A percentile compares a stretch with the other conserved stretches of the same genome.
Evolutionary conservation across 2,888 invertebrate species (phyloP).

Genomic region (Helobdella robusta): DNA sequence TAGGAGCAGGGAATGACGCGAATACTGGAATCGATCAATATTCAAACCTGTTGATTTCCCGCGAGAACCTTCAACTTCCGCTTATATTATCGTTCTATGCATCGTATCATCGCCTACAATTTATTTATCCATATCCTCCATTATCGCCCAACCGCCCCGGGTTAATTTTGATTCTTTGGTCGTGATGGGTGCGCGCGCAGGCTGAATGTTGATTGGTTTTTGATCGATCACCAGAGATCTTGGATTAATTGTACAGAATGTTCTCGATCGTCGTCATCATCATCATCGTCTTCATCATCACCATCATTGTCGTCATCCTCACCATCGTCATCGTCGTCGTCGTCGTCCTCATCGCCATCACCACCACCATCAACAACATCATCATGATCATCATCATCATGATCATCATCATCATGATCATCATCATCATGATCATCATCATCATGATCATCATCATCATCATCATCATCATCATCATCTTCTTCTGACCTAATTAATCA

Average conservation of each 20-base stretch:
- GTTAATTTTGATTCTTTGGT: not conserved
- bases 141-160: not conserved
- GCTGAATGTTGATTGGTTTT: no score
- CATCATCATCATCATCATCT: conserved; percentile 18
- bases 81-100: not conserved
- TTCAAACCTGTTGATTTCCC: conserved; percentile 9
- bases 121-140: not conserved
- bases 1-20: no score
- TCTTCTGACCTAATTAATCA: not conserved
- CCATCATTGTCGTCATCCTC: not conserved
- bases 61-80: not conserved
- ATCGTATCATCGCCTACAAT: conserved; percentile 11
- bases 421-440: conserved; percentile 14
- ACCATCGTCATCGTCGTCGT: not conserved
- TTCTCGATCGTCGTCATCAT: conserved; percentile 4
- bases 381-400: conserved; percentile 18
- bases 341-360: conserved; percentile 11
- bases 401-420: conserved; percentile 11
- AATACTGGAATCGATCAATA: no score
- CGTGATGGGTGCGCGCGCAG: not conserved
- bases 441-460: conserved; percentile 15
- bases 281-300: not conserved
- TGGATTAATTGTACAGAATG: no score
- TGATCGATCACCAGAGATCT: not conserved
- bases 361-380: conserved; percentile 14